phyloP scores from a whole-genome alignment of 30 jellyfish, hydroid and myxozoan genomes.

The Rhopilema esculentum region DNA sequence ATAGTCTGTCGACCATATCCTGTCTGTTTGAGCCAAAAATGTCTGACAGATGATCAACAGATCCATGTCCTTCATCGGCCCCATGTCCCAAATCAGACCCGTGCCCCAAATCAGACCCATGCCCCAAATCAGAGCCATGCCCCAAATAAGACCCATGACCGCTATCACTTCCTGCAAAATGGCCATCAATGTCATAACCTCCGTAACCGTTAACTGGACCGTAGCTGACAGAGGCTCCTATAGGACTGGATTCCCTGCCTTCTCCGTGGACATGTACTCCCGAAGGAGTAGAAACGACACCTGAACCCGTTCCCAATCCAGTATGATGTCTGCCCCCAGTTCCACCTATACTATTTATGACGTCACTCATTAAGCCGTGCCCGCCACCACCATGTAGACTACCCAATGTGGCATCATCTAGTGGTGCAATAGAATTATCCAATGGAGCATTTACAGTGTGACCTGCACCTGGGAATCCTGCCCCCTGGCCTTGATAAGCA shows the following conservation, averaged over 20 bases:
- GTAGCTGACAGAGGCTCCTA: slow-evolving; percentile 64
- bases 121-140: slow-evolving; percentile 17
- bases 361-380: slow-evolving; percentile 57
- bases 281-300: slow-evolving; percentile 34
- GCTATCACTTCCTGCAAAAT: slow-evolving; percentile 19
- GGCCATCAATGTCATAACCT: slow-evolving; percentile 16
- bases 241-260: background rate
- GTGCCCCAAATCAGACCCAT: slow-evolving; percentile 28
- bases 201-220: slow-evolving; percentile 73
- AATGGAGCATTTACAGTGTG: slow-evolving; percentile 44
- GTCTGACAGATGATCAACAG: slow-evolving; percentile 10
- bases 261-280: slow-evolving; percentile 20
- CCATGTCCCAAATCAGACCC: slow-evolving; percentile 40
- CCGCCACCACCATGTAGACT: slow-evolving; percentile 21
- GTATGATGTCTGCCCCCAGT: slow-evolving; percentile 34
- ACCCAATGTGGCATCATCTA: slow-evolving; percentile 43
- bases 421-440: slow-evolving; percentile 22
- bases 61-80: slow-evolving; percentile 40
- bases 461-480: slow-evolving; percentile 3
- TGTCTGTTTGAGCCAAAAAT: slow-evolving; percentile 25
- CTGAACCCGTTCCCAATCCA: slow-evolving; percentile 64
- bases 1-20: slow-evolving; percentile 19
- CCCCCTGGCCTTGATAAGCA: slow-evolving; percentile 51
- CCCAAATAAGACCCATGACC: slow-evolving; percentile 23
- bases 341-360: slow-evolving; percentile 29